Percentiles rank a stretch among this genome's conserved stretches.
phyloP scores from a whole-genome alignment of 2,888 invertebrate genomes.

The Cryptophagus acutangulus region DNA sequence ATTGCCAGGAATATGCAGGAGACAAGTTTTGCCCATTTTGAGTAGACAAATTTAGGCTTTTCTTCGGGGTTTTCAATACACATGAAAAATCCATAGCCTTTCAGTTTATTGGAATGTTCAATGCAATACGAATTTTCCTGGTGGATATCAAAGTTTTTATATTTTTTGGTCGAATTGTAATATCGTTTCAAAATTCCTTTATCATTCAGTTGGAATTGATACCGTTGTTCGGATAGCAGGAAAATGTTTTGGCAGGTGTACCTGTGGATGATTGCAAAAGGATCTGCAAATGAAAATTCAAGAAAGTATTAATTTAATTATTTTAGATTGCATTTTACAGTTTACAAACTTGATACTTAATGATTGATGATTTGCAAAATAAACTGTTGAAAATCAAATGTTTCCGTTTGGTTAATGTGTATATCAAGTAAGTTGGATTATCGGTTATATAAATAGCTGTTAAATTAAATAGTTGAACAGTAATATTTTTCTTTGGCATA shows the following conservation, averaged over 20 bases:
- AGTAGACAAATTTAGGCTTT: conserved; percentile 26
- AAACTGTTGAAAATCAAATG: no score
- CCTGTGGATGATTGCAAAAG: conserved; percentile 18
- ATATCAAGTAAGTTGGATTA: no score
- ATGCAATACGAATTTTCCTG: conserved; percentile 17
- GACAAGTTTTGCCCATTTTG: conserved; percentile 29
- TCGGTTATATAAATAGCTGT: no score
- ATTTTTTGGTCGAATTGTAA: conserved; percentile 9
- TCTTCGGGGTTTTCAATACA: conserved; percentile 13
- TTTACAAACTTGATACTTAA: no score
- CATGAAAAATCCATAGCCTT: conserved; percentile 19
- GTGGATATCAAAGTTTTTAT: conserved; percentile 10
- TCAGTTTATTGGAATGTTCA: conserved; percentile 11
- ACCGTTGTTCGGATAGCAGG: conserved; percentile 10
- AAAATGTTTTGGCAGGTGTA: conserved; percentile 12
- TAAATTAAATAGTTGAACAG: no score
- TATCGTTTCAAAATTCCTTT: conserved; percentile 19
- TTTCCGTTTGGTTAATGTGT: no score
- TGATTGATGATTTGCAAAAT: no score
- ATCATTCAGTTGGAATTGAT: conserved; percentile 20
- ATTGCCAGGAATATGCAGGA: conserved; percentile 29
- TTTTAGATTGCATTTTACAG: no score
- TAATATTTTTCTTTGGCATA: no score
- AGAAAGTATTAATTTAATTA: no score
- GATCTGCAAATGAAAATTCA: conserved; percentile 22